Evolutionary conservation across 2,888 invertebrate species (phyloP).

Genomic region (Pyrgus malvae): DNA sequence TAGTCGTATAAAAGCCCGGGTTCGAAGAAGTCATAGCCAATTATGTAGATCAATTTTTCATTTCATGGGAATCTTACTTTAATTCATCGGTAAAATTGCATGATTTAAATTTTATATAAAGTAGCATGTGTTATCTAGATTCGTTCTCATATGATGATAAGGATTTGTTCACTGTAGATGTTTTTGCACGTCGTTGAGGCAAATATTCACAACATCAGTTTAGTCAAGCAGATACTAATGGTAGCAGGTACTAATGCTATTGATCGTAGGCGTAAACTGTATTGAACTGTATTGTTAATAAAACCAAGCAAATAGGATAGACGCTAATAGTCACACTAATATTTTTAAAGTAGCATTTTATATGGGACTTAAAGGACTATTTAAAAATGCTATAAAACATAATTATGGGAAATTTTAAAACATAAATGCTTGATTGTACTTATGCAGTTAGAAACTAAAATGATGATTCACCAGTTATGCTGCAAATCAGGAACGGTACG

Average conservation of each 20-base stretch:
- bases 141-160: conserved; percentile 29
- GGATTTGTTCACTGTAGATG: conserved; percentile 37
- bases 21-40: too few relatives aligned
- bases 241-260: background rate
- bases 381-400: too few relatives aligned
- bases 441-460: too few relatives aligned
- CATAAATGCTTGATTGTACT: too few relatives aligned
- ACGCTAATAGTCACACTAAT: background rate
- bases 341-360: too few relatives aligned
- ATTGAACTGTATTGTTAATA: background rate
- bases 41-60: too few relatives aligned
- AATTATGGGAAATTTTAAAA: too few relatives aligned
- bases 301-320: background rate
- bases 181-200: conserved; percentile 6
- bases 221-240: background rate
- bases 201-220: background rate
- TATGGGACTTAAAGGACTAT: too few relatives aligned
- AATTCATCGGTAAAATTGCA: background rate
- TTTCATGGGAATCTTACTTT: too few relatives aligned
- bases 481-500: too few relatives aligned
- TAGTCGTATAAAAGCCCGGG: too few relatives aligned
- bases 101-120: conserved; percentile 9
- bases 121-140: conserved; percentile 30
- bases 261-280: background rate
- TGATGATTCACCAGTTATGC: background rate